A percentile compares a stretch with the other conserved stretches of the same genome.
Evolutionary conservation across 2,113 vertebrate species (phyloP).

Genomic region (Oreochromis niloticus): DNA sequence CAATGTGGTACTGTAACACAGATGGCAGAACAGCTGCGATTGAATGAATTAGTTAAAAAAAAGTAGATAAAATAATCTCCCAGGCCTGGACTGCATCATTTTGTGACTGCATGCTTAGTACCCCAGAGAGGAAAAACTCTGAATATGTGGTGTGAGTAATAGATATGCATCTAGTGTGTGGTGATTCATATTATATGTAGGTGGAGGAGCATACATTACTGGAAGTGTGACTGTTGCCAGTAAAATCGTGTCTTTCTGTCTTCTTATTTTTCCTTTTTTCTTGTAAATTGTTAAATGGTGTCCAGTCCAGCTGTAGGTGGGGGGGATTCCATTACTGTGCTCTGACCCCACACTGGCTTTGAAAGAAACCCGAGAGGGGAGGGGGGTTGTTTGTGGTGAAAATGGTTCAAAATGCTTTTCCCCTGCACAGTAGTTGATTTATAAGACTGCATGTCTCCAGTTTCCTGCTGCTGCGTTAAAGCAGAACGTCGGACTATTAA

Average conservation of each 20-base stretch:
- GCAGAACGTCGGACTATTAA: constrained; percentile 29
- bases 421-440: constrained; percentile 20
- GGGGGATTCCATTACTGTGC: constrained; percentile 20
- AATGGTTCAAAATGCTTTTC: constrained; percentile 20
- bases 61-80: neutral
- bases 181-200: neutral
- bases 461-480: constrained; percentile 43
- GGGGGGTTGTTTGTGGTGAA: constrained; percentile 39
- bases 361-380: neutral
- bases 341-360: constrained; percentile 5
- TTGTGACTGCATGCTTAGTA: neutral
- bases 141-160: neutral
- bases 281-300: constrained; percentile 44
- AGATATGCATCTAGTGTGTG: neutral
- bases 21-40: constrained; percentile 23
- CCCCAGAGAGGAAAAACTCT: neutral
- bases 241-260: constrained; percentile 42
- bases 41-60: neutral
- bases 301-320: constrained; percentile 7
- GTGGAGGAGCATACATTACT: neutral
- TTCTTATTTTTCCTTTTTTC: neutral
- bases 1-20: neutral
- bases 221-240: constrained; percentile 30
- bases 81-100: neutral
- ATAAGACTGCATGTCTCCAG: constrained; percentile 13